Base-by-base conservation (phyloP, 2,113 vertebrate species). In the Sphaerodactylus townsendi region DNA sequence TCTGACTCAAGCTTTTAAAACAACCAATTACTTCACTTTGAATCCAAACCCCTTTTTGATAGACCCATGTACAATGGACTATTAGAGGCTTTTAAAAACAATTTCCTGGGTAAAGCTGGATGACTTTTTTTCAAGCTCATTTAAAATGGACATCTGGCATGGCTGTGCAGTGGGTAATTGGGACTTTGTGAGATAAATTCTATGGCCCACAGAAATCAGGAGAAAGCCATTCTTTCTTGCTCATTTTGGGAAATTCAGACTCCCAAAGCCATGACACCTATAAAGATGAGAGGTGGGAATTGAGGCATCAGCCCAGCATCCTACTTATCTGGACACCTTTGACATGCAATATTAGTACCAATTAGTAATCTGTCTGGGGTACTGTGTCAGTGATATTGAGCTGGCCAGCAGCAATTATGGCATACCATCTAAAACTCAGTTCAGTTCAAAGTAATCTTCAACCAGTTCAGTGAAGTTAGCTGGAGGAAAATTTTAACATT, bases 81-180 rank as follows among this genome's bases (percentile, higher is more conserved):
- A 88, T 91, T 84, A 85, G 66, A 64, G 73, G 76, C 66, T 70
- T 64, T 62, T 73, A 70, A 87, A 35, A 44, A 56, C 21, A 56
- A 73, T 79, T 89, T 85, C 80, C 76, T 80, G 69, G 0, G 6
- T 64, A 75, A 78, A 62, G 1, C 81, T 70, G 83, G 83, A 86
- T 82, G 90, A 62, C 89, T 90, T 92, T 90, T 23, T 86, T 77
- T 81, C 76, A 86, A 84, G 81, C 88, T 77, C 86, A 86, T 90
- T 90, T 89, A 89, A 85, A 90, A 66, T 84, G 83, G 74, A 33
- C 82, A 37, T 75, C 85, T 88, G 93, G 80, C 84, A 82, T 85
- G 50, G 13, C 21, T 75, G 9, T 37, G 44, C 33, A 62, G n/a
- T 77, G 73, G 76, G 86, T 77, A 62, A 46, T 62, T 81, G 84